Evolutionary conservation across 1,140 invertebrate genomes (phyloP).

Genomic region (Macrostomum lignano): DNA sequence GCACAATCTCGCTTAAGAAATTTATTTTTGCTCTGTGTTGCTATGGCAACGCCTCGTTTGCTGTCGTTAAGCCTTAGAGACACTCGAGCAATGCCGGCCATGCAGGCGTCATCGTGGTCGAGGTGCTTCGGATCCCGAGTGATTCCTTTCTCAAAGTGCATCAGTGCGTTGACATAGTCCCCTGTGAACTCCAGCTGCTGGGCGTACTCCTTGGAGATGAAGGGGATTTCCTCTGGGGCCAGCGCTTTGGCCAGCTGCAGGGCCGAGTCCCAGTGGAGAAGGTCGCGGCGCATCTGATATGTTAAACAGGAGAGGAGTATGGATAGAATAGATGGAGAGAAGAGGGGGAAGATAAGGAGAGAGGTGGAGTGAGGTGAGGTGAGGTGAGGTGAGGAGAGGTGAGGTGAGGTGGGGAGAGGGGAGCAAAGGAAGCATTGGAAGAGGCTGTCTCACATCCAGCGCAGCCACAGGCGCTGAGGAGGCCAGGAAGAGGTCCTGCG

Average conservation of each 20-base stretch:
- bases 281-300: conserved; percentile 51
- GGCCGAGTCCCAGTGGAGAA: conserved; percentile 73
- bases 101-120: conserved; percentile 35
- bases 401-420: not conserved
- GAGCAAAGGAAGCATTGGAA: no score
- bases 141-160: conserved; percentile 31
- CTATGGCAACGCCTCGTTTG: conserved; percentile 47
- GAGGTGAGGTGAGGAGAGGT: not conserved
- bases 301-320: no score
- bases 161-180: conserved; percentile 32
- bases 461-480: conserved; percentile 39
- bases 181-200: conserved; percentile 71
- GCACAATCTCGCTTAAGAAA: conserved; percentile 62
- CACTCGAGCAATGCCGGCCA: conserved; percentile 62
- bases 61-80: conserved; percentile 65
- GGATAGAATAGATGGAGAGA: no score
- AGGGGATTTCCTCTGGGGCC: conserved; percentile 53
- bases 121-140: conserved; percentile 16
- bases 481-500: conserved; percentile 40
- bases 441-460: conserved; percentile 32
- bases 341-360: no score
- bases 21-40: conserved; percentile 34
- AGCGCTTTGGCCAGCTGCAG: conserved; percentile 52
- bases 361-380: no score
- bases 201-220: conserved; percentile 63